Evolutionary conservation across 2,797 vertebrate genomes (phyloP), one percentile per base, ranked within the genome.

Genomic region (Leptodon cayanensis): DNA sequence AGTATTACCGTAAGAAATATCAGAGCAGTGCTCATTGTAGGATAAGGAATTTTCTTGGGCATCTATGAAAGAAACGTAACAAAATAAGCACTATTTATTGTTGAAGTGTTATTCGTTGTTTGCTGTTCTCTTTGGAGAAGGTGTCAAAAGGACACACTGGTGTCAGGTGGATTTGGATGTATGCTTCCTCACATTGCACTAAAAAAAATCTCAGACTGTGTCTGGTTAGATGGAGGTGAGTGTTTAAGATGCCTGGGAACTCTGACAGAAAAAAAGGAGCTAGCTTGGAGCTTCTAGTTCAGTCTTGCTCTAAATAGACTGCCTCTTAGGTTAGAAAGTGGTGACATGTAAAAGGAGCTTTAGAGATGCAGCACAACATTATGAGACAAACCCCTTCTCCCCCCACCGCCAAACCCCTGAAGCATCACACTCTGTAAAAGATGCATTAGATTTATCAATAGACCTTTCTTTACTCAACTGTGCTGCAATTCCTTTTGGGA

Each of bases 381-480:
- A 67, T 13, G 65, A 93, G 83, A 82, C 86, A 92, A 83, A 62
- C 40, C 26, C 8, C 20, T 55, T 84, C 82, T 74, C 20, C 20
- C 14, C 31, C 25, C 20, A 18, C 49, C 1, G 0, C 44, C 63
- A 90, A 85, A 19, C 74, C 88, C 83, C 91, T 57, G 89, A 90
- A 96, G 89, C 87, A 89, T 90, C 83, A 52, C 37, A 71, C 49
- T 78, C 83, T 76, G 49, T 85, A 85, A 94, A 91, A 93, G 89
- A 93, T 89, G 80, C 79, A 66, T 92, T 97, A 63, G 61, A 91
- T 95, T 91, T 93, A 94, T 96, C 92, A 92, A 92, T 95, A 91
- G 93, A 93, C 92, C 89, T 96, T 97, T 97, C 87, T 96, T 96
- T 95, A 82, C 63, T 83, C 84, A 65, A 87, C 84, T 93, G 26